A percentile compares a stretch with the other conserved stretches of the same genome.
Evolutionary conservation across 2,888 invertebrate genomes (phyloP).

Genomic region (Elysia crispata): DNA sequence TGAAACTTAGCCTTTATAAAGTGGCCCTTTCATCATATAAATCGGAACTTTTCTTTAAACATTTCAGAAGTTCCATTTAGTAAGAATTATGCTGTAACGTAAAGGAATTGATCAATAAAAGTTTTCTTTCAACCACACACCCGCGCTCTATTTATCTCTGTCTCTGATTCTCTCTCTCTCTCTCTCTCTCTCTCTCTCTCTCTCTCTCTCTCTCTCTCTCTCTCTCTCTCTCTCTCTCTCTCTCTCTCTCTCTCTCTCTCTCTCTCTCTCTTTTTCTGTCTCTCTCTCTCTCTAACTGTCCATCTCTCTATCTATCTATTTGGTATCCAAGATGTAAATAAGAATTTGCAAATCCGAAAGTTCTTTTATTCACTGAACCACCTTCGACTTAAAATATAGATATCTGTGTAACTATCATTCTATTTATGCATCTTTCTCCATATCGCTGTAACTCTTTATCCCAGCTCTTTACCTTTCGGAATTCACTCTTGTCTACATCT

Average conservation of each 20-base stretch:
- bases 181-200: slow-evolving; percentile 23
- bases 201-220: slow-evolving; percentile 20
- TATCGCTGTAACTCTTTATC: no score
- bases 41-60: no score
- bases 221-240: not conserved
- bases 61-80: no score
- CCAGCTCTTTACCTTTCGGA: no score
- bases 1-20: no score
- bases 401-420: no score
- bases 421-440: no score
- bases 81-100: not conserved
- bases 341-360: no score
- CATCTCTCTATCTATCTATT: not conserved
- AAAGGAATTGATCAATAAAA: not conserved
- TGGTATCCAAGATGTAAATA: not conserved
- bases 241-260: slow-evolving; percentile 28
- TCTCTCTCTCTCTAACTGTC: slow-evolving; percentile 30
- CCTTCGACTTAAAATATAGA: no score
- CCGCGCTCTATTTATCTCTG: not conserved
- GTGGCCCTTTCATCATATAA: no score
- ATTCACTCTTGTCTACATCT: no score
- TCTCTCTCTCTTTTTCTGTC: slow-evolving; percentile 11
- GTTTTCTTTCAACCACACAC: not conserved
- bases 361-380: no score
- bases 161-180: not conserved